A percentile compares a stretch with the other conserved stretches of the same genome.
phyloP scores from a whole-genome alignment of 2,888 invertebrate species.

The Pseudoips prasinana region DNA sequence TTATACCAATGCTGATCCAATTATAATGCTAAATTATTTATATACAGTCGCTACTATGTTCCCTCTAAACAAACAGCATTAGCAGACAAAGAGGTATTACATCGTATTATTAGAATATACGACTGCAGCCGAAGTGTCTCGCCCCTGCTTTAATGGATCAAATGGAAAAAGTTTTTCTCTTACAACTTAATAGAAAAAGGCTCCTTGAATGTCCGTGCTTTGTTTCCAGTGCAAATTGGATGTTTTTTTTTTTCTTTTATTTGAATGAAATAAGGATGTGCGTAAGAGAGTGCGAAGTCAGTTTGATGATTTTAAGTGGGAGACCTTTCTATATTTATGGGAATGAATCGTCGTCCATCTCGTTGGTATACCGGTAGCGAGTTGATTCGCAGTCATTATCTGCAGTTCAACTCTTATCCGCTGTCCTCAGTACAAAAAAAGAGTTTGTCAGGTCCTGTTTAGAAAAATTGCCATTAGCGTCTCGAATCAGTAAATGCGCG shows the following conservation, averaged over 20 bases:
- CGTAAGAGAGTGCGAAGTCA: conserved; percentile 3
- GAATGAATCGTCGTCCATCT: no score
- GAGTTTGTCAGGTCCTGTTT: no score
- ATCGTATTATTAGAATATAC: conserved; percentile 25
- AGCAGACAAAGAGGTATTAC: conserved; percentile 18
- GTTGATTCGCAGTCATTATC: no score
- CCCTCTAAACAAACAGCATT: conserved; percentile 5
- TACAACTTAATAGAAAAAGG: conserved; percentile 45
- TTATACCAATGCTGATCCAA: no score
- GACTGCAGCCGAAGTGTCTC: conserved; percentile 16
- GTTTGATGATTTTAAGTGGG: no score
- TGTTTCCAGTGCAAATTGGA: conserved; percentile 46
- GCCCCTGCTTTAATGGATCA: conserved; percentile 35
- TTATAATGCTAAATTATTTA: no score
- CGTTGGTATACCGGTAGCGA: no score
- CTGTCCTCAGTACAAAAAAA: no score
- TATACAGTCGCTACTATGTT: conserved; percentile 1
- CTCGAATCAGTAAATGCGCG: no score
- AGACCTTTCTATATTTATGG: no score
- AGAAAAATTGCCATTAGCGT: no score
- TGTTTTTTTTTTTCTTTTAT: conserved; percentile 34
- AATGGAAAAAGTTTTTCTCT: conserved; percentile 47
- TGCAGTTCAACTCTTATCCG: no score
- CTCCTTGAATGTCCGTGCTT: conserved; percentile 35
- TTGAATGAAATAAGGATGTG: conserved; percentile 39